Percentiles rank a stretch among this genome's conserved stretches.
Conservation (phyloP, 2,113 vertebrate genomes). For the Lota lota region DNA sequence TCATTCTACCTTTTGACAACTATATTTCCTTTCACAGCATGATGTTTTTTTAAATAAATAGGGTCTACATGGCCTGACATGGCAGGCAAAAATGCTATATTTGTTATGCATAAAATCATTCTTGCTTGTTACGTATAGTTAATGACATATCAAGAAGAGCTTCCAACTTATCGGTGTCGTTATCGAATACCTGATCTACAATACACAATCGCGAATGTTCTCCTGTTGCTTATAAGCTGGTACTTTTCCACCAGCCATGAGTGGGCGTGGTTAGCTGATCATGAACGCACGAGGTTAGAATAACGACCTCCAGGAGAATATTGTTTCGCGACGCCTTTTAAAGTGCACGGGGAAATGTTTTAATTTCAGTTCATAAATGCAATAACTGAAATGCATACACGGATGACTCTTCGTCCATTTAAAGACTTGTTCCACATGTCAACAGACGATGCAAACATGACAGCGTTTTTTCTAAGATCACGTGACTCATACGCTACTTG, state of each 20-base stretch:
- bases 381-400: neutral
- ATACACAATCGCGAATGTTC: conserved; percentile 46
- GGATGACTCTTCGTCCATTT: neutral
- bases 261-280: conserved; percentile 78
- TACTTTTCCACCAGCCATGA: conserved; percentile 83
- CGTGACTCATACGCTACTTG: conserved; percentile 76
- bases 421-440: conserved; percentile 26
- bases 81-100: neutral
- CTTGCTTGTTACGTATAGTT: too few relatives aligned
- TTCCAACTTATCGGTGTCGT: neutral
- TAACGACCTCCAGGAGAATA: conserved; percentile 55
- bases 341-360: neutral
- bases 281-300: conserved; percentile 68
- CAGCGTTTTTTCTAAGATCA: conserved; percentile 57
- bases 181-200: conserved; percentile 7
- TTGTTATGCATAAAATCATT: too few relatives aligned
- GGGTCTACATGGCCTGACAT: neutral
- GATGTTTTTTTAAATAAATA: neutral
- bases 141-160: too few relatives aligned
- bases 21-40: neutral
- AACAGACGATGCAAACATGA: conserved; percentile 62
- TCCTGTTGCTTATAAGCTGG: conserved; percentile 77
- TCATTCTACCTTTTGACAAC: neutral
- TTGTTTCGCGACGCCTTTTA: conserved; percentile 6
- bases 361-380: neutral